Evolutionary conservation across 2,888 invertebrate genomes (phyloP).

Genomic region (Aricia artaxerxes): DNA sequence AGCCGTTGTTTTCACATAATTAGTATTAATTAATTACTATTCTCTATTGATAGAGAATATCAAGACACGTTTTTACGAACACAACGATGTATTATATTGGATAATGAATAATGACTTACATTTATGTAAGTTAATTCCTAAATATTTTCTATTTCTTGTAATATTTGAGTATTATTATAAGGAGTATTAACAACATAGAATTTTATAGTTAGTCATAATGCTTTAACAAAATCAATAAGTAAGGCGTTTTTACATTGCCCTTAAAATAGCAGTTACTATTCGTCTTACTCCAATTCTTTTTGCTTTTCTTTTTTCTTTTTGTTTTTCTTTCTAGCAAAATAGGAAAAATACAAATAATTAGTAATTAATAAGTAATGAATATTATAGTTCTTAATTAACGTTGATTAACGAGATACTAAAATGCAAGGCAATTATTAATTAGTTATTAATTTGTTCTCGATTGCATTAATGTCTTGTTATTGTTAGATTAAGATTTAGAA

Average conservation of each 20-base stretch:
- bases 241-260: neutral
- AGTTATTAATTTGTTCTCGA: slow-evolving; percentile 3
- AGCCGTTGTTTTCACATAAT: slow-evolving; percentile 46
- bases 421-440: neutral
- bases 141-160: too few species aligned
- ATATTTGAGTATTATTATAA: neutral
- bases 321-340: neutral
- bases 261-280: too few species aligned
- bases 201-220: neutral
- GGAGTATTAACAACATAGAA: neutral
- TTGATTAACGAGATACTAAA: neutral
- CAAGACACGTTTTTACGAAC: slow-evolving; percentile 54
- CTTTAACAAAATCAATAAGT: neutral
- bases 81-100: neutral
- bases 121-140: neutral
- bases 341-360: neutral
- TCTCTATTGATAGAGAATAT: slow-evolving; percentile 46
- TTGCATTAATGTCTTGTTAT: neutral
- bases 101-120: neutral
- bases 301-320: neutral
- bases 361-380: neutral
- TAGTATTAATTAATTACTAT: slow-evolving; percentile 47
- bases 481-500: neutral
- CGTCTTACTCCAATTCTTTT: neutral
- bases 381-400: neutral